A percentile compares a stretch with the other conserved stretches of the same genome.
phyloP scores from a whole-genome alignment of 2,797 vertebrate genomes.

The Pseudopleuronectes americanus region DNA sequence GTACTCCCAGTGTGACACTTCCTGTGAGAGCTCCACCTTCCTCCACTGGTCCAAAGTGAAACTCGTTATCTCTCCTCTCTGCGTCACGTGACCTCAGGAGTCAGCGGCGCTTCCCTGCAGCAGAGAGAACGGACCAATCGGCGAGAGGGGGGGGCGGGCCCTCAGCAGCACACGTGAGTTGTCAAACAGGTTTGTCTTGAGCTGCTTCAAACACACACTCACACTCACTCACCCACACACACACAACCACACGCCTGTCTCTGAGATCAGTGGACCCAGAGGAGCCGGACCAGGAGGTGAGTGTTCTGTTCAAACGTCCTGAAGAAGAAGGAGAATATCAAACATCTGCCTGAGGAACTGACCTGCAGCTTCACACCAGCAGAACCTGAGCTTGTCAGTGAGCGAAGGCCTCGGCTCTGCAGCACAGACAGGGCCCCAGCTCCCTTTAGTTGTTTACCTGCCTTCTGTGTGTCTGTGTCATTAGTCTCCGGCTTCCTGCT shows the following conservation, averaged over 20 bases:
- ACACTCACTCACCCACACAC: background rate
- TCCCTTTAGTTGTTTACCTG: conserved; percentile 40
- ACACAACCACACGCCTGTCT: background rate
- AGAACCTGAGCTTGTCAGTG: conserved; percentile 36
- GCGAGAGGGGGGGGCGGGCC: conserved; percentile 55
- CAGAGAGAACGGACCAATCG: conserved; percentile 49
- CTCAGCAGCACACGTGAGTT: conserved; percentile 60
- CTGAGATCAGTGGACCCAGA: background rate
- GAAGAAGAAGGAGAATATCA: too few relatives aligned
- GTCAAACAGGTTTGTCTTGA: conserved; percentile 79
- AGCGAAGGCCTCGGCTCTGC: conserved; percentile 36
- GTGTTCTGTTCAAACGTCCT: conserved; percentile 11
- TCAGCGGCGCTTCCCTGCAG: conserved; percentile 38
- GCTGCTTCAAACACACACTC: conserved; percentile 38
- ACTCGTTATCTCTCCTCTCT: conserved; percentile 4
- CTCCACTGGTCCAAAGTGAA: background rate
- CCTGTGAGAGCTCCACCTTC: too few relatives aligned
- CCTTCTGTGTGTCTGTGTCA: conserved; percentile 11
- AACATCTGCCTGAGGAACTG: background rate
- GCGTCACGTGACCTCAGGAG: conserved; percentile 51
- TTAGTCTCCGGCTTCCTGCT: conserved; percentile 24
- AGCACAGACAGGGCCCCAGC: background rate
- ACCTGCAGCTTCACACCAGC: conserved; percentile 15
- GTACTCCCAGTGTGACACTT: too few relatives aligned
- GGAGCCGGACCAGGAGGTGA: conserved; percentile 49